Evolutionary conservation across 2,113 vertebrate species (phyloP), one percentile per base, ranked within the genome.

Genomic region (Leptodactylus fuscus): DNA sequence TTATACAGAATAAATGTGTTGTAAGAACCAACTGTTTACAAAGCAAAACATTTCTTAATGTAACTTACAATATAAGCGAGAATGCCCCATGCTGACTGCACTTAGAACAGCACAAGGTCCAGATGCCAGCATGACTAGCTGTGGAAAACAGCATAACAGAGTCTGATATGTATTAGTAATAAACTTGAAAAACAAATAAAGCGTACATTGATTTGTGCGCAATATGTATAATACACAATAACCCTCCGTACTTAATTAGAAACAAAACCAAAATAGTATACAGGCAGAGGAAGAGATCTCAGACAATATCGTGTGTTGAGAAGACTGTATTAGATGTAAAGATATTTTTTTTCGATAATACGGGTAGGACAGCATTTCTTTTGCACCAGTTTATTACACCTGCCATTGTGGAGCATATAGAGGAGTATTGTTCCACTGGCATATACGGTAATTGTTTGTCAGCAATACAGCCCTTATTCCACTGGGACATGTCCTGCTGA

Each of bases 31-130:
- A 65, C 60, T 65, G 60, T 65, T 65, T 7, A 65, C 27, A 65
- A 29, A 65, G 11, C 27, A 65, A 65, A 65, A 65, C 60, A 65
- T 16, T 65, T 7, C 60, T 32, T 65, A 20, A 32, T 62, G 27
- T 32, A 65, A 20, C 13, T 7, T 65, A 65, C 27, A 32, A 65
- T 65, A 65, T 65, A 29, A 65, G 60, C 60, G 4, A 6, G 60
- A 32, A 65, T 65, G 60, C 60, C 60, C 60, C 60, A 65, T 65
- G 60, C 60, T 65, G 60, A 32, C 32, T 32, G 60, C 60, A 65
- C 60, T 65, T 65, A 32, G 60, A 65, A 13, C 3, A 1, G 29
- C 24, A 65, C 60, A 32, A 65, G 29, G 60, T 65, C 60, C 60
- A 65, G 27, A 32, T 65, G 60, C 27, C 60, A 65, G 60, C 60